A percentile compares a stretch with the other conserved stretches of the same genome.
phyloP scores from a whole-genome alignment of 2,113 vertebrate genomes.

The human (Homo sapiens) region GRCh38 chr7:4797001-4797500 shows the following conservation, averaged over 20 bases:
- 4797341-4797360: background rate
- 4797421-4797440: background rate
- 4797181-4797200: background rate
- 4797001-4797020: too few relatives aligned
- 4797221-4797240: too few relatives aligned
- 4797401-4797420: background rate
- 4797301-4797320: too few relatives aligned
- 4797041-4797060: background rate
- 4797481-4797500: background rate
- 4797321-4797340: background rate
- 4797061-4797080: background rate
- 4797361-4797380: background rate
- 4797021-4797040: too few relatives aligned
- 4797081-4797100: too few relatives aligned
- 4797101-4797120: background rate
- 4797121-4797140: background rate
- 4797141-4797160: background rate
- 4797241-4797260: too few relatives aligned
- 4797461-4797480: background rate
- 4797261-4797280: too few relatives aligned
- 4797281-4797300: too few relatives aligned
- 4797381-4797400: background rate
- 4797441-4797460: background rate
- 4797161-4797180: background rate
- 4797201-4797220: background rate